These are phyloP conservation scores for Lysandra bellargus DNA, from an alignment of 2,888 invertebrate genomes.

Conservation along the genomic window DNA sequence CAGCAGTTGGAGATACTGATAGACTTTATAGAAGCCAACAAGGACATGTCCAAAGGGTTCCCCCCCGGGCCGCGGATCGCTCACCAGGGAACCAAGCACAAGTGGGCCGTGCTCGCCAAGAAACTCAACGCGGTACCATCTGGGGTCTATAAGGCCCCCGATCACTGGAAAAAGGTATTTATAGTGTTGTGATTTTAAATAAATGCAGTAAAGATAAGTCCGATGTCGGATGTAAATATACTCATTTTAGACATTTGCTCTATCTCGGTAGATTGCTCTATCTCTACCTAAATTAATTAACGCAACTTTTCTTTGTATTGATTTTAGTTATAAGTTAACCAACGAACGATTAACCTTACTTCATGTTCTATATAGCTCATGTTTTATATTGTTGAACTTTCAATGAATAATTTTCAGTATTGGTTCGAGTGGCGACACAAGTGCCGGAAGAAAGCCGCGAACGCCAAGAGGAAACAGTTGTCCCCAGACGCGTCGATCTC, in stretches of 20 bases:
- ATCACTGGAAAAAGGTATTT: slow-evolving; percentile 67
- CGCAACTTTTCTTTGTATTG: too few species aligned
- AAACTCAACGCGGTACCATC: slow-evolving; percentile 61
- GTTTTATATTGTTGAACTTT: too few species aligned
- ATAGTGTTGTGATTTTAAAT: neutral
- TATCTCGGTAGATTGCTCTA: too few species aligned
- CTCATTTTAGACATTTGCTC: too few species aligned
- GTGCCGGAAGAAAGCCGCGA: slow-evolving; percentile 66
- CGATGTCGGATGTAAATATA: too few species aligned
- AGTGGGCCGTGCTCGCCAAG: slow-evolving; percentile 63
- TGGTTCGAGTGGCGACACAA: slow-evolving; percentile 74
- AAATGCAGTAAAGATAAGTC: too few species aligned
- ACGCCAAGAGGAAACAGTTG: slow-evolving; percentile 54
- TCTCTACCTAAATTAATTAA: too few species aligned
- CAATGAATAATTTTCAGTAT: slow-evolving; percentile 53
- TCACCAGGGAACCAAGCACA: slow-evolving; percentile 57
- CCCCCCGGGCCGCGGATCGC: slow-evolving; percentile 55
- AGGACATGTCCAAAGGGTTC: slow-evolving; percentile 60
- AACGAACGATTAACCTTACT: too few species aligned
- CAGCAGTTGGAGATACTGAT: slow-evolving; percentile 64
- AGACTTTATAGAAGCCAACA: slow-evolving; percentile 64
- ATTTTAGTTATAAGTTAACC: too few species aligned
- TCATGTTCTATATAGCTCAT: too few species aligned
- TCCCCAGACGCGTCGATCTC: slow-evolving; percentile 47
- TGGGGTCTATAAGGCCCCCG: slow-evolving; percentile 62